A percentile compares a stretch with the other conserved stretches of the same genome.
Evolutionary conservation across 2,797 vertebrate species (phyloP).

Genomic region (Antennarius maculatus): DNA sequence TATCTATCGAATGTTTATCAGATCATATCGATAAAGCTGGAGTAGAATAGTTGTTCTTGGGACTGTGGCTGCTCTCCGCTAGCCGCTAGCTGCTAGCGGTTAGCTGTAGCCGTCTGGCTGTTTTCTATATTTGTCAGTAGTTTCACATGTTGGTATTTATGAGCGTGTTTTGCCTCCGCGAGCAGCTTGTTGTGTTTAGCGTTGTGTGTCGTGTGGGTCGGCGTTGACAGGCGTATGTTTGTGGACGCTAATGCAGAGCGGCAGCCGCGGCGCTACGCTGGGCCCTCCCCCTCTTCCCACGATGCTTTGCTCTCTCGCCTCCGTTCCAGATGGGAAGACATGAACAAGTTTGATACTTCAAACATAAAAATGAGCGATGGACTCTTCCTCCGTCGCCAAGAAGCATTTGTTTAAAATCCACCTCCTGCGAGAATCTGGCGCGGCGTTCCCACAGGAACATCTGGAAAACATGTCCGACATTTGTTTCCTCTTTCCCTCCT

Average conservation of each 20-base stretch:
- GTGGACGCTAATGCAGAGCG: conserved; percentile 18
- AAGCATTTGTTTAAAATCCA: conserved; percentile 74
- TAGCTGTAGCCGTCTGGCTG: too few relatives aligned
- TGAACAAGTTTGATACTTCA: conserved; percentile 65
- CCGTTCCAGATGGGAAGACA: conserved; percentile 64
- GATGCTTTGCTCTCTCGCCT: conserved; percentile 61
- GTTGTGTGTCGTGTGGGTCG: background rate
- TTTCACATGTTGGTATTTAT: background rate
- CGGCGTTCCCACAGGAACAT: conserved; percentile 59
- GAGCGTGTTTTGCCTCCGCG: background rate
- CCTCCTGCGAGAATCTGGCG: conserved; percentile 82
- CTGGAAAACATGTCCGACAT: conserved; percentile 77
- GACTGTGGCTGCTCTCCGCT: too few relatives aligned
- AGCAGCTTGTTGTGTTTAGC: background rate
- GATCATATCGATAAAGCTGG: too few relatives aligned
- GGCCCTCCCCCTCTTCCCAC: conserved; percentile 52
- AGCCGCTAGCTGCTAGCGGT: too few relatives aligned
- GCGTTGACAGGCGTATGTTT: conserved; percentile 2
- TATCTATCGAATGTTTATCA: too few relatives aligned
- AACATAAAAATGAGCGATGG: conserved; percentile 79
- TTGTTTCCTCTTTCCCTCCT: conserved; percentile 18
- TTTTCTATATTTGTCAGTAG: too few relatives aligned
- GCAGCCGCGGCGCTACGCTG: background rate
- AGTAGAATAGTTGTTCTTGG: too few relatives aligned
- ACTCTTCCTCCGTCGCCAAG: conserved; percentile 63